Conservation (phyloP, 2,113 vertebrate species). For the Eulemur macaco region DNA sequence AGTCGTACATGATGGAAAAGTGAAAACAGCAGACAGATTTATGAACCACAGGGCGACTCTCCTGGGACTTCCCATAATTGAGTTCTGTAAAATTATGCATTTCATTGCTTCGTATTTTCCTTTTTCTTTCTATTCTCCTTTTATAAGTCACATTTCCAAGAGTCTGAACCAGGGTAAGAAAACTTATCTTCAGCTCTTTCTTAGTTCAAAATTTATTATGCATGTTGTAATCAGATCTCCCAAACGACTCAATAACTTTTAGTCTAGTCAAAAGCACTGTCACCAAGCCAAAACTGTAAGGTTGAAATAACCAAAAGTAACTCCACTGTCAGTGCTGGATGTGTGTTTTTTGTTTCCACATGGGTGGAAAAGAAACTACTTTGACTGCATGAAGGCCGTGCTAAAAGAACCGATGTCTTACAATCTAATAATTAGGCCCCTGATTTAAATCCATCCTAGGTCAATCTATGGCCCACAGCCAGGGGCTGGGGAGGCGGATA, state of each 20-base stretch:
- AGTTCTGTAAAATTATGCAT: constrained; percentile 3
- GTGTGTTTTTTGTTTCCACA: background rate
- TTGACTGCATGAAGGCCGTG: background rate
- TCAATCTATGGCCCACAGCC: background rate
- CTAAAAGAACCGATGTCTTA: background rate
- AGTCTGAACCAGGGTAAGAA: constrained; percentile 34
- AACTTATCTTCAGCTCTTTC: constrained; percentile 43
- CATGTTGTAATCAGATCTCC: constrained; percentile 19
- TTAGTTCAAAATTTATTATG: constrained; percentile 44
- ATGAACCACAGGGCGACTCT: background rate
- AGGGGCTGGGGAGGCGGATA: background rate
- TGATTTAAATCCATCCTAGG: background rate
- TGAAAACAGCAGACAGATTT: constrained; percentile 44
- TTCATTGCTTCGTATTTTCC: constrained; percentile 1
- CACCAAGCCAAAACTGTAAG: background rate
- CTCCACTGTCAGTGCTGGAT: background rate
- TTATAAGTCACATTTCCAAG: constrained; percentile 21
- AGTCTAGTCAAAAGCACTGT: background rate
- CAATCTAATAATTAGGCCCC: background rate
- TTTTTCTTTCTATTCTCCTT: background rate
- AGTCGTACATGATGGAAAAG: background rate
- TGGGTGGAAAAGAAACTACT: background rate
- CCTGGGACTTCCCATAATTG: background rate
- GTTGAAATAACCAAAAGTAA: background rate
- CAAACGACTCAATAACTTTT: constrained; percentile 1